Evolutionary conservation across 2,797 vertebrate species (phyloP).

Genomic region (Chaenodraco wilsoni): DNA sequence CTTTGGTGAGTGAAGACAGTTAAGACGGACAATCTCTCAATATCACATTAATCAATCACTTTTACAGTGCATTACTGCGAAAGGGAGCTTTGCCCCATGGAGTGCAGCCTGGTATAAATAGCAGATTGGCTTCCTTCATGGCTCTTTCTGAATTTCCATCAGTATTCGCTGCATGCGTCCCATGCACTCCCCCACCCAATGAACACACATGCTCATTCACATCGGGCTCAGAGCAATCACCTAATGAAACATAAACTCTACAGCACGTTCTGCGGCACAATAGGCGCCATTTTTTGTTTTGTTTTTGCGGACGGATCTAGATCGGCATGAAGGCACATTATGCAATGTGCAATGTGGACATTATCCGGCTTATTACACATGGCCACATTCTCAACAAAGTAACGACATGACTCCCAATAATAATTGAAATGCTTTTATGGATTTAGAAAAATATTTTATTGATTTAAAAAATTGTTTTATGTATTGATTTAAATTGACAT

Average conservation of each 20-base stretch:
- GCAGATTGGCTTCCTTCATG: conserved; percentile 74
- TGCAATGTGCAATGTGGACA: too few species aligned
- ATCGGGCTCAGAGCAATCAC: conserved; percentile 36
- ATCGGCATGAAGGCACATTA: too few species aligned
- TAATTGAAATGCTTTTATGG: too few species aligned
- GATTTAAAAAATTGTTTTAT: too few species aligned
- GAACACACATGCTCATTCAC: conserved; percentile 67
- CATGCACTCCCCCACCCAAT: conserved; percentile 54
- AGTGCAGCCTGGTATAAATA: conserved; percentile 79
- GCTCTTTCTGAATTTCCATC: conserved; percentile 71
- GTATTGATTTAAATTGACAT: too few species aligned
- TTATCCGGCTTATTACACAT: too few species aligned
- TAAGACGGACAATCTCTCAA: conserved; percentile 76
- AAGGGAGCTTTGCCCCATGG: conserved; percentile 64
- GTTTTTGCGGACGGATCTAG: too few species aligned
- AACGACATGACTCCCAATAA: too few species aligned
- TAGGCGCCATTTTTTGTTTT: too few species aligned
- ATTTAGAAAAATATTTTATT: too few species aligned
- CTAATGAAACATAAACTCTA: conserved; percentile 37
- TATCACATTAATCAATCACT: conserved; percentile 82
- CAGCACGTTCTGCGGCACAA: not conserved
- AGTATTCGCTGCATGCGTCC: conserved; percentile 70
- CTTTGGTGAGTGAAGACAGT: conserved; percentile 66
- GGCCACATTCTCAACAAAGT: too few species aligned
- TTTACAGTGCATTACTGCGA: conserved; percentile 81